Conservation (phyloP, 2,797 vertebrate species). For the Chloroceryle amazona region DNA sequence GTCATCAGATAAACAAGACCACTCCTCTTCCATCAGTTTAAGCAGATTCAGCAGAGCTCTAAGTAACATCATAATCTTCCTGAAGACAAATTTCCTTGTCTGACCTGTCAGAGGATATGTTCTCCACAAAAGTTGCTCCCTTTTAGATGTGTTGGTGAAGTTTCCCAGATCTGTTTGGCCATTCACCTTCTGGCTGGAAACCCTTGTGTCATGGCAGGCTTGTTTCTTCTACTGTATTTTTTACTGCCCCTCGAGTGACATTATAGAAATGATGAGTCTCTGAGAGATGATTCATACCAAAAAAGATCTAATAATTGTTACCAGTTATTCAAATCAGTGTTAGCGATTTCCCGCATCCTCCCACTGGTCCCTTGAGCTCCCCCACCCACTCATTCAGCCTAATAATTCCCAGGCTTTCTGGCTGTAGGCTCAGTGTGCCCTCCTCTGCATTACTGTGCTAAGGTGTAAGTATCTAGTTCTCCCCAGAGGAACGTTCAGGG, state of each 20-base stretch:
- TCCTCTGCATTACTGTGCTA: neutral
- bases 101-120: neutral
- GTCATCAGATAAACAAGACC: neutral
- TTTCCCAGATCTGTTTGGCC: neutral
- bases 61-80: neutral
- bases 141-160: neutral
- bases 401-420: slow-evolving; percentile 58
- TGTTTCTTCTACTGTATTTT: neutral
- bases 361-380: slow-evolving; percentile 56
- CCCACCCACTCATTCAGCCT: slow-evolving; percentile 28
- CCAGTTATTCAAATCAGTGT: slow-evolving; percentile 55
- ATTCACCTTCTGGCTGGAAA: neutral
- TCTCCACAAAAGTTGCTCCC: neutral
- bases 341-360: slow-evolving; percentile 62
- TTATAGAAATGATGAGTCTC: slow-evolving; percentile 11
- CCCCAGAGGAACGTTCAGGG: neutral
- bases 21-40: neutral
- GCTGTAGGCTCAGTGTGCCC: neutral
- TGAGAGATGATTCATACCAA: slow-evolving; percentile 56
- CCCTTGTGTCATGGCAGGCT: neutral
- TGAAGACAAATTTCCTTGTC: neutral
- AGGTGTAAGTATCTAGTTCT: neutral
- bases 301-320: slow-evolving; percentile 68
- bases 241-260: slow-evolving; percentile 26
- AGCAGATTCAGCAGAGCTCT: neutral